Base-by-base conservation (phyloP, 2,888 invertebrate species). In the Eupithecia inturbata region DNA sequence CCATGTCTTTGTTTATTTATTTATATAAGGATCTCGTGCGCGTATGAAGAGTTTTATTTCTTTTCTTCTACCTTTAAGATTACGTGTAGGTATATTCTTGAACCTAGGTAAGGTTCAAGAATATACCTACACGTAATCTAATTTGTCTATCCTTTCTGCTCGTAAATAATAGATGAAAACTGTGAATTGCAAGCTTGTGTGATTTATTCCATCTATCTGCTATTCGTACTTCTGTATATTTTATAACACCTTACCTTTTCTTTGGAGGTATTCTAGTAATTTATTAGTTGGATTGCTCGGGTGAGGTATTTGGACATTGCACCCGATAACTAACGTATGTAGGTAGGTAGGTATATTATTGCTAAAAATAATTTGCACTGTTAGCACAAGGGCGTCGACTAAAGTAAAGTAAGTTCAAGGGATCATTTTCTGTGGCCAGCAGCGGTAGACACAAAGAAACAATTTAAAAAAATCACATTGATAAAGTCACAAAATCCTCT, bases 141-240 rank as follows among this genome's bases (percentile, higher is more conserved):
- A 76, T 78, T 72, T 73, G 76, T 78, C 68, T 73, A 68, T 70
- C 12, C 70, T 33, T 53, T 28, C 57, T 41, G 66, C 31, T 22
- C 67, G 45, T 33, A 14, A 45, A 57, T 68, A 49, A 78, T 78
- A 26, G 67, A 75, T 67, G 69, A 64, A 67, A 31, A 36, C 41
- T n/a, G 39, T 39, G 57, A 57, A 57, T 57, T 57, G 26, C 57
- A 57, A 14, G 26, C 22, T 33, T 64, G 4, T 41, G 57, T 71
- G 45, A 71, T 74, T 74, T 74, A 68, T 73, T 45, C n/a, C 5
- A 22, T 57, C 22, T 14, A 57, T 22, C 57, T 57, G 57, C 5
- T 57, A 57, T 57, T 57, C 57, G 57, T 57, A 1, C 22, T 14
- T 53, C 22, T 57, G 57, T 57, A 14, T 57, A 57, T 57, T 57